Conservation (phyloP, 2,113 vertebrate species). For the Sigmodon hispidus region DNA sequence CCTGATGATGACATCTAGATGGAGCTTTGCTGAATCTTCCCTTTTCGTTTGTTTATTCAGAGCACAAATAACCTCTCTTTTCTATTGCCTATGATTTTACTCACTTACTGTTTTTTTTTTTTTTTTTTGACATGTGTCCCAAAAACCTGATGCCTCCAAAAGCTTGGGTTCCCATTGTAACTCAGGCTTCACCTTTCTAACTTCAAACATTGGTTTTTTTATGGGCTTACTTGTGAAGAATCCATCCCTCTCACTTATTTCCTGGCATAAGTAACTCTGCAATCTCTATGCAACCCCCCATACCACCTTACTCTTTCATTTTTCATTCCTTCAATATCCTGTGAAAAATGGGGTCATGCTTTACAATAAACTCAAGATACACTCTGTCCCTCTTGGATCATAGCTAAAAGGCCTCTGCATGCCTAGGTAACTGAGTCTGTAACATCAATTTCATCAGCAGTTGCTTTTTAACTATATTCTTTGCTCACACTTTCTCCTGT, state of each 20-base stretch:
- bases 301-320: neutral
- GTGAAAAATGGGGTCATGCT: neutral
- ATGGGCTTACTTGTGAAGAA: neutral
- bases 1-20: neutral
- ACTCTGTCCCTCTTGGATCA: neutral
- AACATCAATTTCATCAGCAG: too few species aligned
- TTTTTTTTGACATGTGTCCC: neutral
- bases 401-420: neutral
- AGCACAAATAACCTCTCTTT: neutral
- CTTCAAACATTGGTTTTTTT: neutral
- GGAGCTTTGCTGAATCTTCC: neutral
- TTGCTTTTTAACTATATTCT: neutral
- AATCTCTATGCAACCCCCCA: neutral
- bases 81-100: neutral
- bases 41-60: neutral
- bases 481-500: neutral
- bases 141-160: neutral
- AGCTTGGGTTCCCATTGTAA: neutral
- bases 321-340: neutral
- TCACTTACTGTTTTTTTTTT: neutral
- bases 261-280: neutral
- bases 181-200: neutral
- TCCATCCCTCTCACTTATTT: neutral
- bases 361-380: neutral
- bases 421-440: neutral